Conservation (phyloP, 1,140 invertebrate species). For the Drosophila ogumai region DNA sequence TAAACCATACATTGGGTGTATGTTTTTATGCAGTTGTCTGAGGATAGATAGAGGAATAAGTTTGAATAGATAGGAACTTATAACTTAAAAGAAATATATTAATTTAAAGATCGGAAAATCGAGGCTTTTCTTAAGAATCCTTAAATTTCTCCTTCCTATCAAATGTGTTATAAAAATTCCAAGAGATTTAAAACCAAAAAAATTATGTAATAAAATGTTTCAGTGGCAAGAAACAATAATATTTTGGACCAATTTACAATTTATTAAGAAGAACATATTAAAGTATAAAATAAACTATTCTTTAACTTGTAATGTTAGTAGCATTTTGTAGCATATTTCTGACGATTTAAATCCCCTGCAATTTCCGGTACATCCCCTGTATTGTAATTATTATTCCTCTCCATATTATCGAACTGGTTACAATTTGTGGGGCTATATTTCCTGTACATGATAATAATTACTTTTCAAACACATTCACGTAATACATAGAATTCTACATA, state of each 20-base stretch:
- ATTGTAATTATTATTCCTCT: background rate
- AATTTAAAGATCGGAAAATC: background rate
- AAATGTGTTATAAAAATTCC: background rate
- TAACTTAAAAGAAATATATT: background rate
- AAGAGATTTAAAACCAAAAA: too few species aligned
- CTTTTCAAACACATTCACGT: background rate
- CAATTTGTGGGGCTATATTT: slow-evolving; percentile 1
- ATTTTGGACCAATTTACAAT: too few species aligned
- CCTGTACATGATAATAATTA: slow-evolving; percentile 9
- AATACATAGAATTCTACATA: slow-evolving; percentile 18
- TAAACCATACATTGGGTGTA: slow-evolving; percentile 2
- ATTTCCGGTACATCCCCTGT: background rate
- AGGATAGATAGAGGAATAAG: background rate
- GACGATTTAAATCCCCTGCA: background rate
- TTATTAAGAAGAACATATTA: too few species aligned
- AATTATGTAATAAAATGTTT: too few species aligned
- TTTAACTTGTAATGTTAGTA: too few species aligned
- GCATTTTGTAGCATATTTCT: too few species aligned
- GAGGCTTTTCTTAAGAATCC: background rate
- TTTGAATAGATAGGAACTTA: background rate
- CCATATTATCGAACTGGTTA: background rate
- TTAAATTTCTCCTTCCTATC: background rate
- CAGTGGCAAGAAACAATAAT: too few species aligned
- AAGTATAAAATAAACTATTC: too few species aligned
- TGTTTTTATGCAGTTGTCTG: background rate